Base-by-base conservation (phyloP, 2,113 vertebrate species). In the Carassius carassius region DNA sequence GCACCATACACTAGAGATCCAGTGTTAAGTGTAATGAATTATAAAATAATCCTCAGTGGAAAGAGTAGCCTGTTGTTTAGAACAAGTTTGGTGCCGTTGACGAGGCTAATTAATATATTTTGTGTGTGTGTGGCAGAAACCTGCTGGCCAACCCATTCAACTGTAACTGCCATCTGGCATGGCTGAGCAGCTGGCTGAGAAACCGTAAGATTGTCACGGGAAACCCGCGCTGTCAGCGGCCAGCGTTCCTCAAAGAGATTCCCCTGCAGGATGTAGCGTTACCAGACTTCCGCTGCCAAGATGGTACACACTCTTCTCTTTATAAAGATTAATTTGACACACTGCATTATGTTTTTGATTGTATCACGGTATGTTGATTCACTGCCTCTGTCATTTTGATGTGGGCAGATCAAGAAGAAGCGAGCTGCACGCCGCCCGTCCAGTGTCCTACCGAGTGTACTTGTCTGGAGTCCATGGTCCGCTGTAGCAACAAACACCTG, bases 401-500 rank as follows among this genome's bases (percentile, higher is more conserved):
- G 51, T 54, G 51, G 16, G 51, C 92, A 99, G 98, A 97, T 90
- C 96, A 96, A 89, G 98, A 97, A 89, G 98, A 98, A 90, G 93
- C 90, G 3, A 95, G 93, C 91, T 99, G 98, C 83, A 84, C 97
- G 82, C 98, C 97, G 7, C 95, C 96, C 16, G 96, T 96, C 0
- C 98, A 97, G 94, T 99, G 98, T 91, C 98, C 98, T 0, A 95
- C 95, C 56, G 97, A 99, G 81, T 99, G 98, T 5, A 96, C 97
- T 85, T 99, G 98, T 89, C 94, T 98, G 49, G 98, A 99, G 94
- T 96, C 97, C 0, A 96, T 99, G 54, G 97, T 99, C 82, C 96
- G 98, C 89, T 99, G 98, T 93, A 99, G 98, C 92, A 99, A 99
- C 95, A 99, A 98, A 87, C 97, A 99, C 83, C 95, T 99, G 74